Conservation (phyloP, 2,113 vertebrate genomes). For the Ahaetulla prasina region DNA sequence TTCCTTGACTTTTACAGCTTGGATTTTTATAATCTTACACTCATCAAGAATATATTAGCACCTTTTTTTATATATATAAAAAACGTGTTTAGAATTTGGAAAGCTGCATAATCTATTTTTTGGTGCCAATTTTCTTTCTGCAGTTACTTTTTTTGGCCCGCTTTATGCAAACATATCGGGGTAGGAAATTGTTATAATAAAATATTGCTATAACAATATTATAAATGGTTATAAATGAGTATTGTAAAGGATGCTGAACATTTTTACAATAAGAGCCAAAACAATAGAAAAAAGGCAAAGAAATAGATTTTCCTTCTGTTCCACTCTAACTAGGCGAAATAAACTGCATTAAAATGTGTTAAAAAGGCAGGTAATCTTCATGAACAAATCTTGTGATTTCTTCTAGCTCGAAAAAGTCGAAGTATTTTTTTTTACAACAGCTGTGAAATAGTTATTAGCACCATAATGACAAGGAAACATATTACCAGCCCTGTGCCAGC, state of each 20-base stretch:
- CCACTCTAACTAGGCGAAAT: background rate
- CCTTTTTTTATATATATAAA: slow-evolving; percentile 34
- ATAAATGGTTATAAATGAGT: background rate
- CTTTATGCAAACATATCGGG: slow-evolving; percentile 38
- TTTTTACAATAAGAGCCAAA: background rate
- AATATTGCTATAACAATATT: background rate
- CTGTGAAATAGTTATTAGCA: slow-evolving; percentile 8
- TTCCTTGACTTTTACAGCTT: slow-evolving; percentile 46
- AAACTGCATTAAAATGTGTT: background rate
- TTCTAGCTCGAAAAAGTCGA: background rate
- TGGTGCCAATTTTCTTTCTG: background rate
- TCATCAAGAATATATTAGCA: slow-evolving; percentile 56
- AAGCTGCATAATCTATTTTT: background rate
- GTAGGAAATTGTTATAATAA: background rate
- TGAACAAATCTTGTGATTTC: background rate
- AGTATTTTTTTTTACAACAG: background rate
- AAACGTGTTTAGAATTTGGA: slow-evolving; percentile 31
- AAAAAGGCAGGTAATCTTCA: background rate
- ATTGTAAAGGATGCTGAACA: background rate
- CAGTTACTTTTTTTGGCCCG: slow-evolving; percentile 25
- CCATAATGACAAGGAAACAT: background rate
- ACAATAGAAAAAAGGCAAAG: no score
- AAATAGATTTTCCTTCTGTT: background rate
- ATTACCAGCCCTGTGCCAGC: slow-evolving; percentile 24
- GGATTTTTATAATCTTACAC: slow-evolving; percentile 19